These are phyloP conservation scores for Sialis fuliginosa DNA, from an alignment of 2,888 invertebrate genomes.

Conservation along the genomic window DNA sequence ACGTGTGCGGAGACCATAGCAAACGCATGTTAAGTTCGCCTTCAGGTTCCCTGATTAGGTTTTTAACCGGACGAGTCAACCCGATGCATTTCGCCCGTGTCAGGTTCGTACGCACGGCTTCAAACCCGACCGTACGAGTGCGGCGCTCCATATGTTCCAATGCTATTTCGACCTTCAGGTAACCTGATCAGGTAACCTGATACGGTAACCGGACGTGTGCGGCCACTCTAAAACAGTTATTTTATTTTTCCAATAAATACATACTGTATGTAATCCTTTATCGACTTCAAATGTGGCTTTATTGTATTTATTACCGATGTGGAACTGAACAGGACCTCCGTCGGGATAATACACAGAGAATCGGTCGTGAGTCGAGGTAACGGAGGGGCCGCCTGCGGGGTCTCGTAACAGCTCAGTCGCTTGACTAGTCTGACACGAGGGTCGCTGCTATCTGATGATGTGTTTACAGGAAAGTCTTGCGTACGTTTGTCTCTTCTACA, in stretches of 20 bases:
- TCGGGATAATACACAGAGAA: conserved; percentile 12
- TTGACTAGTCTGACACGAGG: conserved; percentile 36
- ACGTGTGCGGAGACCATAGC: too few species aligned
- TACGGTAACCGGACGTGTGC: too few species aligned
- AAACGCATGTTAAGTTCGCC: too few species aligned
- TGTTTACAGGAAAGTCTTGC: conserved; percentile 12
- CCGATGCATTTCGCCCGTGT: too few species aligned
- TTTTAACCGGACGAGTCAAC: too few species aligned
- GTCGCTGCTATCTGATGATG: conserved; percentile 21
- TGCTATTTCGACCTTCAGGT: too few species aligned
- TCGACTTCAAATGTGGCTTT: not conserved
- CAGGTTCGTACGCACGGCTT: too few species aligned
- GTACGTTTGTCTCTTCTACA: conserved; percentile 28
- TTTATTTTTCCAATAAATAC: not conserved
- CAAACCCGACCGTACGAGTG: too few species aligned
- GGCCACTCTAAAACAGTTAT: too few species aligned
- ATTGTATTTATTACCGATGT: not conserved
- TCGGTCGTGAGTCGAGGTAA: conserved; percentile 26
- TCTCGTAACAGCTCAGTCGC: conserved; percentile 44
- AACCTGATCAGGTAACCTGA: too few species aligned
- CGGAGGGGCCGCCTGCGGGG: conserved; percentile 36
- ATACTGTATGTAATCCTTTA: not conserved
- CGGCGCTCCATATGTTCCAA: too few species aligned
- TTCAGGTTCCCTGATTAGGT: too few species aligned
- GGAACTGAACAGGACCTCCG: not conserved